A percentile compares a stretch with the other conserved stretches of the same genome.
Evolutionary conservation across 2,113 vertebrate species (phyloP).

Genomic region (Pan troglodytes): NHGRI_mPanTro3-v2.1_pri NC_072407.2:66025001-66025500

Average conservation of each 20-base stretch:
- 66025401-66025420: not conserved
- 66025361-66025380: constrained; percentile 5
- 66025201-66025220: not conserved
- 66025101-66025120: constrained; percentile 46
- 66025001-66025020: constrained; percentile 13
- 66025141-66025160: not conserved
- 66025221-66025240: not conserved
- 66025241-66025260: not conserved
- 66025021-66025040: not conserved
- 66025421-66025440: not conserved
- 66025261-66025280: not conserved
- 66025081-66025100: constrained; percentile 9
- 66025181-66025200: not conserved
- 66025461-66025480: not conserved
- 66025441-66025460: not conserved
- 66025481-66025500: not conserved
- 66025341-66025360: constrained; percentile 11
- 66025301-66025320: constrained; percentile 5
- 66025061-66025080: not conserved
- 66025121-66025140: constrained; percentile 40
- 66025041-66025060: constrained; percentile 29
- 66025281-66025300: constrained; percentile 12
- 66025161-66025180: not conserved
- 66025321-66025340: not conserved
- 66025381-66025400: not conserved